These are phyloP conservation scores for Rhegmatorhina hoffmannsi DNA, from an alignment of 2,113 vertebrate genomes.

Conservation along the genomic window DNA sequence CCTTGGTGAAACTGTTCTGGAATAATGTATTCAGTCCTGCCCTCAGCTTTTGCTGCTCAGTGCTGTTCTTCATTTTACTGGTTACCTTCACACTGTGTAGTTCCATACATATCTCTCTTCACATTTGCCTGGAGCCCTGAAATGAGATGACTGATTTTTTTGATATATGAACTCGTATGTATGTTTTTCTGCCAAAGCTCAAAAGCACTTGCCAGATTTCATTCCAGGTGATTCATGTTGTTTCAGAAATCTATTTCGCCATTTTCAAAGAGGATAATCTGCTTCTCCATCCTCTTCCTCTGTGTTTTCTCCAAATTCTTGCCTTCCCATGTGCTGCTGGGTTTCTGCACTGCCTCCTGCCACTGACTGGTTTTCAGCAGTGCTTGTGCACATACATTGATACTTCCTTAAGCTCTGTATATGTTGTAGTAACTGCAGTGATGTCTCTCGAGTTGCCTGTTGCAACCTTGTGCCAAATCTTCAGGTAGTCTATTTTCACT, in stretches of 20 bases:
- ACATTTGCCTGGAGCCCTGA: background rate
- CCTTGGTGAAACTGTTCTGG: background rate
- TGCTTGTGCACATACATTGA: accelerated
- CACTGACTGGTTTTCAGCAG: background rate
- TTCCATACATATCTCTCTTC: background rate
- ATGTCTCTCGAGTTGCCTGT: background rate
- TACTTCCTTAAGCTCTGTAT: background rate
- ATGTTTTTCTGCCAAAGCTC: background rate
- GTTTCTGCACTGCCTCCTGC: background rate
- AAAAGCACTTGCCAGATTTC: background rate
- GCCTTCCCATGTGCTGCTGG: background rate
- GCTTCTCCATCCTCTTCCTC: background rate
- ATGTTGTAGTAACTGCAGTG: background rate
- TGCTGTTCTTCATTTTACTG: background rate
- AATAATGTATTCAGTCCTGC: background rate
- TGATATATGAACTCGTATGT: background rate
- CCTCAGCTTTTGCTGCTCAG: background rate
- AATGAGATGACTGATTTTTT: background rate
- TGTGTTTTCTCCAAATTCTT: background rate
- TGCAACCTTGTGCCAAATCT: background rate
- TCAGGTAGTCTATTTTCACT: background rate
- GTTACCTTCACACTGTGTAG: background rate
- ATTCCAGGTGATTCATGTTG: background rate
- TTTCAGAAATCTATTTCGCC: background rate
- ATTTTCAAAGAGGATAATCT: background rate